Evolutionary conservation across 2,888 invertebrate species (phyloP).

Genomic region (Campoletis raptor): DNA sequence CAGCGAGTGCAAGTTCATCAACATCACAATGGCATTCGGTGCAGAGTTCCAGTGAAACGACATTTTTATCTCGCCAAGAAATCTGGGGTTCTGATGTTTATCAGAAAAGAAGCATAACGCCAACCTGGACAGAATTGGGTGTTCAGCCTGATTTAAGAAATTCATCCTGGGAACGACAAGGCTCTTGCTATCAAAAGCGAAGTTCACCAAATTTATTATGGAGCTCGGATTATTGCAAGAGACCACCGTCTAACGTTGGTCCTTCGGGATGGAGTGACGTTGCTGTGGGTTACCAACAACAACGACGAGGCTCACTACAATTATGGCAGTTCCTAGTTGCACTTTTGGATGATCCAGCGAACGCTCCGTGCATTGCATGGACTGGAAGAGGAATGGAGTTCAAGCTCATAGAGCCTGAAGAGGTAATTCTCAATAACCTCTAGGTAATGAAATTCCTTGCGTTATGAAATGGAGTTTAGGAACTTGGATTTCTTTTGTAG

Average conservation of each 20-base stretch:
- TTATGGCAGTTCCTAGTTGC: slow-evolving; percentile 98
- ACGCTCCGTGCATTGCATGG: slow-evolving; percentile 96
- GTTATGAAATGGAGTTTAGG: neutral
- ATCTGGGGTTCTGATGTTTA: slow-evolving; percentile 75
- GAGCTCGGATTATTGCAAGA: slow-evolving; percentile 78
- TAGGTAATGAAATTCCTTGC: no score
- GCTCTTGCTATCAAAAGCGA: slow-evolving; percentile 76
- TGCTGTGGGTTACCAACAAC: slow-evolving; percentile 83
- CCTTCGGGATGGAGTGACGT: slow-evolving; percentile 79
- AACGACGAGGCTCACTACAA: slow-evolving; percentile 94
- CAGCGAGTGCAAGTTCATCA: slow-evolving; percentile 78
- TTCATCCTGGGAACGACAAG: slow-evolving; percentile 80
- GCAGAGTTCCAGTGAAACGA: slow-evolving; percentile 65
- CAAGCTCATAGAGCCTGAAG: slow-evolving; percentile 98
- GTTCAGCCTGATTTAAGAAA: slow-evolving; percentile 76
- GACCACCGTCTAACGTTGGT: slow-evolving; percentile 75
- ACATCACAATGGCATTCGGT: slow-evolving; percentile 70
- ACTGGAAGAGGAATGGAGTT: slow-evolving; percentile 98
- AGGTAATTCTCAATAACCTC: slow-evolving; percentile 86
- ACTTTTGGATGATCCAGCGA: slow-evolving; percentile 89
- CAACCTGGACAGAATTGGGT: slow-evolving; percentile 81
- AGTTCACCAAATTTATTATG: slow-evolving; percentile 77
- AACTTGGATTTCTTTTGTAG: slow-evolving; percentile 84
- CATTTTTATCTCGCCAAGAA: slow-evolving; percentile 74
- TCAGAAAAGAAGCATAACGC: slow-evolving; percentile 77